A percentile compares a stretch with the other conserved stretches of the same genome.
Conservation (phyloP, 2,113 vertebrate species). For the Rynchops niger region DNA sequence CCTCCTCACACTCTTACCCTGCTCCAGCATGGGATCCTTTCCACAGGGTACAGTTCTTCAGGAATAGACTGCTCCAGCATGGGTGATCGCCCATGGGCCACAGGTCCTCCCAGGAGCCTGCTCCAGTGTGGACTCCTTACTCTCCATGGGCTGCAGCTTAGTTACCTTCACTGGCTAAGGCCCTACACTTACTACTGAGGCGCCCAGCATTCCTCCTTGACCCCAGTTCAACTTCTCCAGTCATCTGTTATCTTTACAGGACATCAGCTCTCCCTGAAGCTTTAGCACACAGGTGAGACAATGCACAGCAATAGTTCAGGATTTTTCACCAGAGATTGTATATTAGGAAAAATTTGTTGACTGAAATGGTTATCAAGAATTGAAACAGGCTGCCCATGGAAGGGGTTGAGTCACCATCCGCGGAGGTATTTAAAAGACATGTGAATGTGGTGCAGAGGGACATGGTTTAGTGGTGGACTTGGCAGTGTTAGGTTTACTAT, state of each 20-base stretch:
- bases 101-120: not conserved
- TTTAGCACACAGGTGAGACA: not conserved
- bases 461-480: not conserved
- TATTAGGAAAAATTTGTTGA: too few relatives aligned
- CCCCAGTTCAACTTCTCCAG: conserved; percentile 16
- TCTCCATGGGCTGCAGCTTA: not conserved
- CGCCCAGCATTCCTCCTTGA: conserved; percentile 38
- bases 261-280: conserved; percentile 27
- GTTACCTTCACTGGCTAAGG: conserved; percentile 68
- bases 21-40: not conserved
- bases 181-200: conserved; percentile 61
- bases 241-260: not conserved
- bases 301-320: not conserved
- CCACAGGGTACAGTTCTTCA: not conserved
- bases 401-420: too few relatives aligned
- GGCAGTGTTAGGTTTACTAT: not conserved
- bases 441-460: too few relatives aligned
- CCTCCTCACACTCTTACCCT: not conserved
- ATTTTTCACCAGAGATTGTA: not conserved
- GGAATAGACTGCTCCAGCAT: not conserved
- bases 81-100: rapidly evolving
- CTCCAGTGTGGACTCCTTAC: not conserved
- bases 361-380: too few relatives aligned
- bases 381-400: too few relatives aligned
- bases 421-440: too few relatives aligned